A percentile compares a stretch with the other conserved stretches of the same genome.
phyloP scores from a whole-genome alignment of 2,113 vertebrate species.

The Xiphophorus couchianus region DNA sequence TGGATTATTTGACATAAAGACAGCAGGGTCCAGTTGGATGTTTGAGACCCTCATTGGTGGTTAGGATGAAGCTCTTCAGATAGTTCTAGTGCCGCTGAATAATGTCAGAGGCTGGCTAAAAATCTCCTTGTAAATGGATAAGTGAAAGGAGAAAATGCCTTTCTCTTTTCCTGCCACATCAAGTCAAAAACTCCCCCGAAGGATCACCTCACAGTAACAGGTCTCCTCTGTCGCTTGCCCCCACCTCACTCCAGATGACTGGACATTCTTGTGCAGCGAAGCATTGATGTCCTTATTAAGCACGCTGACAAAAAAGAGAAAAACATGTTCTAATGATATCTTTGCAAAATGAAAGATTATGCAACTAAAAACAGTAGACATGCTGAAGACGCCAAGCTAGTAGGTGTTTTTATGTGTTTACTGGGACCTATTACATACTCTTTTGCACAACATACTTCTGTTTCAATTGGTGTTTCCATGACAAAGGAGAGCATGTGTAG shows the following conservation, averaged over 20 bases:
- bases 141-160: constrained; percentile 82
- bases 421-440: constrained; percentile 24
- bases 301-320: constrained; percentile 56
- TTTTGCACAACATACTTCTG: constrained; percentile 14
- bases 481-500: constrained; percentile 43
- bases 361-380: constrained; percentile 24
- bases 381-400: constrained; percentile 13
- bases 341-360: constrained; percentile 20
- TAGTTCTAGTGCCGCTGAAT: background rate
- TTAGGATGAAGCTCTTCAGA: constrained; percentile 12
- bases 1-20: constrained; percentile 38
- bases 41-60: constrained; percentile 43
- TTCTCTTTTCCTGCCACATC: constrained; percentile 11
- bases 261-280: constrained; percentile 65
- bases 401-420: constrained; percentile 10
- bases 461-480: constrained; percentile 45
- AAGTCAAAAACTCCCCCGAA: constrained; percentile 34
- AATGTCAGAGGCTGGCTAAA: background rate
- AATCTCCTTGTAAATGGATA: constrained; percentile 75
- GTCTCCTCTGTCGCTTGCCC: constrained; percentile 45
- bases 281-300: constrained; percentile 49
- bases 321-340: constrained; percentile 1
- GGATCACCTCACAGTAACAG: constrained; percentile 18
- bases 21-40: constrained; percentile 13
- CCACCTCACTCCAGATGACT: constrained; percentile 46